A percentile compares a stretch with the other conserved stretches of the same genome.
phyloP scores from a whole-genome alignment of 2,113 vertebrate genomes.

The Cyanoliseus patagonus region DNA sequence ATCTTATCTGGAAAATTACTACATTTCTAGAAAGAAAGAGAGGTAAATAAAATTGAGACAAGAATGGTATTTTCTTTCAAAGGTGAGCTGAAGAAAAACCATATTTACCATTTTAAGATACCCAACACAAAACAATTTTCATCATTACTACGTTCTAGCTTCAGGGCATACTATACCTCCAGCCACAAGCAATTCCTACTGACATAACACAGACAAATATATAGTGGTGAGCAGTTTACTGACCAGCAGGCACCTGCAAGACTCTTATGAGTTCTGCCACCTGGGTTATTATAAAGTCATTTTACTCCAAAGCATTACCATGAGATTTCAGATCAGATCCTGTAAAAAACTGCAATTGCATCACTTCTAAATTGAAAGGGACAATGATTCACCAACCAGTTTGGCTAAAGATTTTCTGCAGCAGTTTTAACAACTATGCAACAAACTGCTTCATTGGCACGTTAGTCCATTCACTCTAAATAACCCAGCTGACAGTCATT shows the following conservation, averaged over 20 bases:
- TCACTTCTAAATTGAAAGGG: neutral
- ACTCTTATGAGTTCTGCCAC: neutral
- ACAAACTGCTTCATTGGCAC: neutral
- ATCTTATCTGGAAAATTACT: neutral
- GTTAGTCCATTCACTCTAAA: neutral
- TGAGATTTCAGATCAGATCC: neutral
- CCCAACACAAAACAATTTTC: neutral
- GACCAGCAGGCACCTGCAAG: neutral
- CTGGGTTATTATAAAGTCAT: neutral
- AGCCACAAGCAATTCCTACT: neutral
- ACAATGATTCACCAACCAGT: neutral
- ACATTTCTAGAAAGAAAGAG: neutral
- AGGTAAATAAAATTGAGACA: neutral
- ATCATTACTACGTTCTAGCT: accelerated
- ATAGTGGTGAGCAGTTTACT: neutral
- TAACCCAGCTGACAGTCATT: neutral
- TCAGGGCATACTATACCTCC: neutral
- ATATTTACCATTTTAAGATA: neutral
- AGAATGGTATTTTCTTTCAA: neutral
- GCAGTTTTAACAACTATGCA: neutral
- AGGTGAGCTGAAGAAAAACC: neutral
- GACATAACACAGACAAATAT: neutral
- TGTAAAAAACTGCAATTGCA: neutral
- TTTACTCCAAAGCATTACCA: neutral
- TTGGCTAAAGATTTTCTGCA: neutral